Base-by-base conservation (phyloP, 1,140 invertebrate genomes). In the Zaprionus ornatus region DNA sequence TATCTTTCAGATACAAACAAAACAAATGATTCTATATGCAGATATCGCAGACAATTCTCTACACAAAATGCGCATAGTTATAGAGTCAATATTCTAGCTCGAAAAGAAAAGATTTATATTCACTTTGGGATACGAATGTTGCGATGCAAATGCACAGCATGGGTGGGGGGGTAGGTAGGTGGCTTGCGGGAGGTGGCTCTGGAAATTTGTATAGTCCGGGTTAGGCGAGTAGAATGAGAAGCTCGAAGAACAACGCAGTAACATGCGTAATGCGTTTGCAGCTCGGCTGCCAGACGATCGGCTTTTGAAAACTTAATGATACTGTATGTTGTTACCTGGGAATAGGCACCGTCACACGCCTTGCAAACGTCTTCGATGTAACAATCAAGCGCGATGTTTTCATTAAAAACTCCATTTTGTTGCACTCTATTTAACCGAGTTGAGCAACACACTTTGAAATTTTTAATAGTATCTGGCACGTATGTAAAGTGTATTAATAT, bases 301-400 rank as follows among this genome's bases (percentile, higher is more conserved):
- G 27, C 29, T n/a, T 17, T 32, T 5, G 9, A 42, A n/a, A 37
- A 65, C 52, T 61, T 73, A 32, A 54, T 73, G 79, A 61, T 74
- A 67, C 67, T 74, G 62, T 70, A 85, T 86, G 56, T 79, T 63
- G 40, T 90, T 92, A 92, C 91, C 91, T 92, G 86, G 91, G 91
- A 80, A 92, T 92, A 45, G 91, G 91, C 56, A 92, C 85, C 64
- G 88, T 77, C 70, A 92, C 91, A 81, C 91, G 91, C 42, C 91
- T 73, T 37, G 91, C 80, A 57, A 91, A 90, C 74, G 88, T 92
- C 76, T 92, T 90, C 66, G 85, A 80, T 60, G 75, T 81, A 72
- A 92, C 81, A 80, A 92, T 92, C 67, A 92, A 69, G 55, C 91
- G 88, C 71, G 91, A 92, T 64, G 91, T 91, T 91, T 92, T 92